Base-by-base conservation (phyloP, 2,113 vertebrate species). In the Hydrolagus affinis region DNA sequence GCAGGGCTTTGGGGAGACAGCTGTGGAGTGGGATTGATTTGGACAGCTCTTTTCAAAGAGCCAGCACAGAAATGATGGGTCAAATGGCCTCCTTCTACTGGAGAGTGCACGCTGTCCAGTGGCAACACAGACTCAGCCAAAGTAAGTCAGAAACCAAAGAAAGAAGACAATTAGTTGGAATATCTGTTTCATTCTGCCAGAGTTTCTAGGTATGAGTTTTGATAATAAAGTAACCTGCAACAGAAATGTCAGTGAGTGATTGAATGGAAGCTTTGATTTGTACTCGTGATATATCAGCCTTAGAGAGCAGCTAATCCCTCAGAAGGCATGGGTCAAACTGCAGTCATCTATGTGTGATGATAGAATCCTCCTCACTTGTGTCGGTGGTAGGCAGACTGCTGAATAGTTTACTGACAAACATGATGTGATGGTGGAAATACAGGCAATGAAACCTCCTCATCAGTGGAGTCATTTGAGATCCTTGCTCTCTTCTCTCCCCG, bases 371-470 rank as follows among this genome's bases (percentile, higher is more conserved):
- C 73, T 66, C 28, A 8, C 28, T n/a, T 80, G 23, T 28, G 64
- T 23, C 25, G 28, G 21, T 64, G 60, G 77, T n/a, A 64, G 12
- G 23, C 14, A 30, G 15, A 8, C 32, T 10, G 44, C 2, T 44
- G 44, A 44, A 44, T 44, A 75, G 15, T 56, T 75, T 56, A n/a
- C 73, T 80, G 59, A 28, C 59, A 80, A 80, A 80, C 57, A 4
- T 64, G 59, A 23, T 64, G 25, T 28, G 76, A 32, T 83, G 78
- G 15, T 60, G 30, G 60, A 12, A 32, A 25, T 11, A 32, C 60
- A 83, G 78, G 73, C 60, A 83, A 83, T 83, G 30, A 7, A 83
- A 15, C 19, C 17, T 83, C 30, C 14, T 83, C 25, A 15, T 83
- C 62, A 68, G 60, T 8, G 11, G 25, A 19, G 62, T 21, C 14